Conservation (phyloP, 2,113 vertebrate species). For the Ptyas mucosa region DNA sequence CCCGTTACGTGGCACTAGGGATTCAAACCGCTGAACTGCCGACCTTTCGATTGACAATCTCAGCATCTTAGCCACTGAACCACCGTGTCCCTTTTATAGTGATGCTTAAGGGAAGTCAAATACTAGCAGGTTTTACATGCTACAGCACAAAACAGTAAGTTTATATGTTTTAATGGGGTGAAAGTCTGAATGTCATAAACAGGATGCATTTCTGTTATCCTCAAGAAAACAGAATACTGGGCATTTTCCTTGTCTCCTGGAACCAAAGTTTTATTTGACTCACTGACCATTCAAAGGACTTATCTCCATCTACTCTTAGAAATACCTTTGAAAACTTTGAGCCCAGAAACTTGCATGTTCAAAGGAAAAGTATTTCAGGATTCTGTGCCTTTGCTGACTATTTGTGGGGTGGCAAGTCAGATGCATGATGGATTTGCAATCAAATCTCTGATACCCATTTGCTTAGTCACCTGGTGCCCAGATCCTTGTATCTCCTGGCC, state of each 20-base stretch:
- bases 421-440: background rate
- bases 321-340: background rate
- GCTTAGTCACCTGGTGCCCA: slow-evolving; percentile 38
- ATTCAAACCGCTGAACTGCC: too few relatives aligned
- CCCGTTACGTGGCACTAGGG: too few relatives aligned
- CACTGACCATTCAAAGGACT: background rate
- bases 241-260: background rate
- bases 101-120: background rate
- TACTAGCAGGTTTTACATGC: background rate
- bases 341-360: background rate
- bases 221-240: background rate
- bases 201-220: background rate
- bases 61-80: too few relatives aligned
- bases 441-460: background rate
- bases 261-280: background rate
- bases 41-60: too few relatives aligned
- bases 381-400: background rate
- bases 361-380: background rate
- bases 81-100: too few relatives aligned
- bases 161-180: background rate
- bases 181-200: background rate
- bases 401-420: background rate
- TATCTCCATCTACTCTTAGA: background rate
- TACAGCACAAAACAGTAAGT: background rate
- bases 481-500: background rate